Percentiles rank a stretch among this genome's conserved stretches.
Conservation (phyloP, 2,888 invertebrate species). For the Deilephila porcellus region DNA sequence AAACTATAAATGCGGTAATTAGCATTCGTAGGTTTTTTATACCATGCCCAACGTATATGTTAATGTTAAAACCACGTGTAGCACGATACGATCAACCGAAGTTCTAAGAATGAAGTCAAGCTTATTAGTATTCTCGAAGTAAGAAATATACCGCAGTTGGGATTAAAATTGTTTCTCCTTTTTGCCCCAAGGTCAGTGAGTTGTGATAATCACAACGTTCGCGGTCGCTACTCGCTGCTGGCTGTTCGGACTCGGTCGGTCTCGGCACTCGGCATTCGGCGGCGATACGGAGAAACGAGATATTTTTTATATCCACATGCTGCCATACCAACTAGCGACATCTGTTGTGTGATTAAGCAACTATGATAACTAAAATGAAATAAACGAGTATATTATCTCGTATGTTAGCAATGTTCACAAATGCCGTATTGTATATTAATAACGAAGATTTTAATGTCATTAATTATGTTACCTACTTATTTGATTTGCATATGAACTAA, state of each 20-base stretch:
- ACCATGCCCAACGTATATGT: neutral
- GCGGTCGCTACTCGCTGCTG: constrained; percentile 36
- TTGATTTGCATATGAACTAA: too few species aligned
- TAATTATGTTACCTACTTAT: too few species aligned
- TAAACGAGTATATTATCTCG: neutral
- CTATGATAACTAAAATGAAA: constrained; percentile 33
- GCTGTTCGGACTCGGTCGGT: constrained; percentile 32
- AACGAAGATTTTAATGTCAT: too few species aligned
- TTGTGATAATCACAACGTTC: constrained; percentile 69
- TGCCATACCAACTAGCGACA: constrained; percentile 57
- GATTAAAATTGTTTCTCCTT: constrained; percentile 76
- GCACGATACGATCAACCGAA: constrained; percentile 32
- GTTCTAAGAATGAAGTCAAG: constrained; percentile 58
- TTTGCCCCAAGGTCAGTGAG: constrained; percentile 81
- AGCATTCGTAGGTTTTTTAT: neutral
- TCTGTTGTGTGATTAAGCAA: constrained; percentile 51
- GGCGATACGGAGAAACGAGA: constrained; percentile 66
- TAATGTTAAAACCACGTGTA: constrained; percentile 1
- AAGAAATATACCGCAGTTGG: constrained; percentile 68
- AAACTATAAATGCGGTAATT: constrained; percentile 2
- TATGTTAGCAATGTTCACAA: too few species aligned
- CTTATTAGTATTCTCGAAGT: constrained; percentile 68
- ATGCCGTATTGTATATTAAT: too few species aligned
- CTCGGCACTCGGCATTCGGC: constrained; percentile 44
- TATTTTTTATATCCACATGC: constrained; percentile 63